These are phyloP conservation scores for Melinaea marsaeus DNA, from an alignment of 2,888 invertebrate species.

Conservation along the genomic window DNA sequence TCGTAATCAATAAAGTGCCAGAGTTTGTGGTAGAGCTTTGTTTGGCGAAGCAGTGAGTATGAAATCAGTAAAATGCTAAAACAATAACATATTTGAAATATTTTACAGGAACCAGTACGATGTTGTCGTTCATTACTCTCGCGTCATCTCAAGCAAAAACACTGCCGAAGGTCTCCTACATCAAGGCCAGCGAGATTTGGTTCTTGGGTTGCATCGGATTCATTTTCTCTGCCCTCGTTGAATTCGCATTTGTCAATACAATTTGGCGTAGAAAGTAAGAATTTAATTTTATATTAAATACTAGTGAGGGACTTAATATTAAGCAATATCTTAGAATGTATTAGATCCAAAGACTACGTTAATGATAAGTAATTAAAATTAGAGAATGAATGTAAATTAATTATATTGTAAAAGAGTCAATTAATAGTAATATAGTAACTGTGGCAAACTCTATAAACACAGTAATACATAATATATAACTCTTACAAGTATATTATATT, in stretches of 20 bases:
- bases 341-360: no score
- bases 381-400: no score
- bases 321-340: no score
- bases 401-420: no score
- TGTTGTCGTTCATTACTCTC: conserved; percentile 91
- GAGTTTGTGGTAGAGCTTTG: no score
- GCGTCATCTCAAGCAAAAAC: conserved; percentile 91
- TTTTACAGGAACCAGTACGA: conserved; percentile 86
- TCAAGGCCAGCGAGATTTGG: conserved; percentile 94
- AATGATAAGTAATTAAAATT: no score
- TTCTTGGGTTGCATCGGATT: conserved; percentile 90
- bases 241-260: conserved; percentile 93
- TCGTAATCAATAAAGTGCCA: no score
- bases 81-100: background rate
- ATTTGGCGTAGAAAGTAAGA: conserved; percentile 90
- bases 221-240: conserved; percentile 90
- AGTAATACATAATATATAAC: no score
- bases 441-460: no score
- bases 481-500: no score
- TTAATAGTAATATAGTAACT: no score
- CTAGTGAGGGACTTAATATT: background rate
- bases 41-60: background rate
- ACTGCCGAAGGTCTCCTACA: conserved; percentile 92
- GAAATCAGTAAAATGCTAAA: background rate
- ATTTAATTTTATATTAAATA: conserved; percentile 1